Conservation (phyloP, 2,888 invertebrate genomes). For the Metacarcinus magister region DNA sequence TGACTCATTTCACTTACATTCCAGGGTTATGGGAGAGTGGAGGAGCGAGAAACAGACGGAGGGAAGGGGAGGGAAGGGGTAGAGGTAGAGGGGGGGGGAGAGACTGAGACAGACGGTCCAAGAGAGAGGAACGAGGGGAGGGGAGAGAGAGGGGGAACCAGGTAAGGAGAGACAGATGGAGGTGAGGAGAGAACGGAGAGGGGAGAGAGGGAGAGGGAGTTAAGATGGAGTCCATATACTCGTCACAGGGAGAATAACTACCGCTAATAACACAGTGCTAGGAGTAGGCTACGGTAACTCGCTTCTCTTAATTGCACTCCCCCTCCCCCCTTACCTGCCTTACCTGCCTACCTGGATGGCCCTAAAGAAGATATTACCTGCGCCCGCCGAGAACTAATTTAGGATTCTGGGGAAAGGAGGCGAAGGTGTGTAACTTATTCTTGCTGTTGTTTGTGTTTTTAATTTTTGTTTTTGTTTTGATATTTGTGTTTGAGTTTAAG, state of each 20-base stretch:
- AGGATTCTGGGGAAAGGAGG: constrained; percentile 17
- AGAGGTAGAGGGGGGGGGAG: background rate
- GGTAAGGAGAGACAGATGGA: background rate
- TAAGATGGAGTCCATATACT: constrained; percentile 4
- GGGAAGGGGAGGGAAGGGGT: background rate
- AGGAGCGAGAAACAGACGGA: background rate
- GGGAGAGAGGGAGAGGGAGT: background rate
- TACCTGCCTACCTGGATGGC: background rate
- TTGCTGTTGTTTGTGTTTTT: too few relatives aligned
- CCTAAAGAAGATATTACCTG: constrained; percentile 21
- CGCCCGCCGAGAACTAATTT: constrained; percentile 17
- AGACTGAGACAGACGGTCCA: background rate
- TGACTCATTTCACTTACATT: constrained; percentile 30
- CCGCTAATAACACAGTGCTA: background rate
- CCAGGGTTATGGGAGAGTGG: background rate
- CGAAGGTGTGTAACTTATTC: background rate
- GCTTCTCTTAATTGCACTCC: constrained; percentile 14
- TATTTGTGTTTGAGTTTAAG: too few relatives aligned
- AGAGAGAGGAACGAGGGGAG: background rate
- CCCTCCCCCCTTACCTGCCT: background rate
- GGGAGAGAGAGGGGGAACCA: background rate
- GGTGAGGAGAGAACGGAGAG: background rate
- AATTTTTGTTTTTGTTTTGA: too few relatives aligned
- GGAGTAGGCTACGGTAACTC: background rate
- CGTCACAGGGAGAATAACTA: background rate